A percentile compares a stretch with the other conserved stretches of the same genome.
phyloP scores from a whole-genome alignment of 2,113 vertebrate species.

The Cephalopterus ornatus region DNA sequence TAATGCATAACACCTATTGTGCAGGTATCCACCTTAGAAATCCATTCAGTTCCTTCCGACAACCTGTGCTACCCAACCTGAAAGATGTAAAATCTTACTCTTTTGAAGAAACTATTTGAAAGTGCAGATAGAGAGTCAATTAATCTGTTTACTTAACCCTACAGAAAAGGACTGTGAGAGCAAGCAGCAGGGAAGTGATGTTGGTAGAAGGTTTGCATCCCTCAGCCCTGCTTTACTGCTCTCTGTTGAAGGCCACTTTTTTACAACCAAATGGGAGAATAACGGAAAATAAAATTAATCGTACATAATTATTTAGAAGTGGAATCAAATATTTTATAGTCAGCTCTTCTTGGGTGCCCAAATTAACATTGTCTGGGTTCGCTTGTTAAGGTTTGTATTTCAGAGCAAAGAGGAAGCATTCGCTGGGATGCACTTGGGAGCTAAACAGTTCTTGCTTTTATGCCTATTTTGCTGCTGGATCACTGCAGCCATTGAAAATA shows the following conservation, averaged over 20 bases:
- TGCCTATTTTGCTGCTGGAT: not conserved
- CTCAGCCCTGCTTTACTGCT: not conserved
- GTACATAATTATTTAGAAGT: not conserved
- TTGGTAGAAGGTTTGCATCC: not conserved
- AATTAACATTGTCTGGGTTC: not conserved
- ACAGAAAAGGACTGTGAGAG: not conserved
- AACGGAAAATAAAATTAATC: not conserved
- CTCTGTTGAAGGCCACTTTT: not conserved
- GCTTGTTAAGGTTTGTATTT: not conserved
- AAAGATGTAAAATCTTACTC: not conserved
- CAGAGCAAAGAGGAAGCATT: not conserved
- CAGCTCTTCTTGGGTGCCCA: not conserved
- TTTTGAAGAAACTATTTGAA: not conserved
- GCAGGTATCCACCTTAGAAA: not conserved
- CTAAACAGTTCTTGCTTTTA: not conserved
- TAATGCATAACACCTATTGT: fast-evolving
- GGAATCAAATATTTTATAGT: not conserved
- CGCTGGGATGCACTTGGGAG: not conserved
- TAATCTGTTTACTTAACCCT: not conserved
- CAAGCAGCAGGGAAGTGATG: not conserved
- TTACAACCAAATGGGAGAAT: not conserved
- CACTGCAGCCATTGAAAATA: not conserved
- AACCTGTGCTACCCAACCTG: not conserved
- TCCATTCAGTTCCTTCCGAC: not conserved
- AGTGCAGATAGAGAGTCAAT: not conserved